These are phyloP conservation scores for Neosilurus mollespiculum DNA, from an alignment of 2,797 vertebrate genomes.

Conservation along the genomic window DNA sequence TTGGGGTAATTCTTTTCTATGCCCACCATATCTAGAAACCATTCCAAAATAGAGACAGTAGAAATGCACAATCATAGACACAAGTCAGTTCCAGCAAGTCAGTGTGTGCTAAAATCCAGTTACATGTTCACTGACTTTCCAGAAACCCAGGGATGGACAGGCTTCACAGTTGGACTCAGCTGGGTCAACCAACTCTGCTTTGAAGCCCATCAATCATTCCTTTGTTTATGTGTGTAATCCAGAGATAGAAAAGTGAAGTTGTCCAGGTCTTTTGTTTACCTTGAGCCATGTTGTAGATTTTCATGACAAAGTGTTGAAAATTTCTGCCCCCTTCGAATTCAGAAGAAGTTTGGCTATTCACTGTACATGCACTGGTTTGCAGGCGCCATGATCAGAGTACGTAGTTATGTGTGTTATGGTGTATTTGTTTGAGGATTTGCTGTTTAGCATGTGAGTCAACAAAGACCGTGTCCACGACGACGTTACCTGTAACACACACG, in stretches of 20 bases:
- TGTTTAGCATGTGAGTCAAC: conserved; percentile 16
- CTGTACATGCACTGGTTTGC: background rate
- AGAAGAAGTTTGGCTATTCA: conserved; percentile 2
- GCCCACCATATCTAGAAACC: conserved; percentile 1
- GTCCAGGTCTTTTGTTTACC: conserved; percentile 42
- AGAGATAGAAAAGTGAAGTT: conserved; percentile 26
- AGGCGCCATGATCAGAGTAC: background rate
- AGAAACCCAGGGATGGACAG: conserved; percentile 48
- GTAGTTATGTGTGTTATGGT: conserved; percentile 5
- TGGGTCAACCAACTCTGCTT: conserved; percentile 33
- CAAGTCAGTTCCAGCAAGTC: conserved; percentile 43
- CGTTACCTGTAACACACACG: conserved; percentile 27
- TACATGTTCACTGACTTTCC: conserved; percentile 46
- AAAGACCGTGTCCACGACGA: conserved; percentile 41
- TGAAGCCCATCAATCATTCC: conserved; percentile 35
- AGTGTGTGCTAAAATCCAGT: conserved; percentile 20
- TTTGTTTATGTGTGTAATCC: conserved; percentile 40
- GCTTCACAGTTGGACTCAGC: conserved; percentile 35
- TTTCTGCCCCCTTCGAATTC: conserved; percentile 45
- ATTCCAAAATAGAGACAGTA: background rate
- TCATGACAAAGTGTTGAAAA: conserved; percentile 57
- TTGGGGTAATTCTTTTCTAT: too few species aligned
- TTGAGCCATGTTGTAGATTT: conserved; percentile 59
- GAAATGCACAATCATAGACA: conserved; percentile 14
- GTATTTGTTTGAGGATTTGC: conserved; percentile 26